Conservation (phyloP, 2,797 vertebrate genomes). For the Delichon dasypus region DNA sequence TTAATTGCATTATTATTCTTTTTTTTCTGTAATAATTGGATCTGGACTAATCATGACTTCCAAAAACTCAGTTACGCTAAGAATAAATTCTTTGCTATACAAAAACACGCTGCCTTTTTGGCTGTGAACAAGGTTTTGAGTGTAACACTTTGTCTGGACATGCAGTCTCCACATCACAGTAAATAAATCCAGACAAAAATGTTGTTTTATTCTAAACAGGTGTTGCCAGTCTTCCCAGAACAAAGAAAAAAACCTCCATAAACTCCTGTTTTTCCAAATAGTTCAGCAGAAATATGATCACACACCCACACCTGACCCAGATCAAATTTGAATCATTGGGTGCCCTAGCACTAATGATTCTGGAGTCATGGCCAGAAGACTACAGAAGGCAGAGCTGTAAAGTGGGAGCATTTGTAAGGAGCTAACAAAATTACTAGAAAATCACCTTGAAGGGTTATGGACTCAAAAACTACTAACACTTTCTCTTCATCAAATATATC, state of each 20-base stretch:
- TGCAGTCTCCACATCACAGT: background rate
- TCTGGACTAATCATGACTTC: background rate
- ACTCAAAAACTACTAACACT: background rate
- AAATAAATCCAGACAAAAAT: conserved; percentile 43
- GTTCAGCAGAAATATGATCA: conserved; percentile 14
- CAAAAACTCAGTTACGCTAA: background rate
- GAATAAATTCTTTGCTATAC: background rate
- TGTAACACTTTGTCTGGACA: background rate
- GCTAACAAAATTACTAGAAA: background rate
- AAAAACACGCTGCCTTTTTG: background rate
- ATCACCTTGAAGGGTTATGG: background rate
- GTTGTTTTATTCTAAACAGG: conserved; percentile 24
- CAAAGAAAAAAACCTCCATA: background rate
- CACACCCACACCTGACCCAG: background rate
- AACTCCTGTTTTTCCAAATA: background rate
- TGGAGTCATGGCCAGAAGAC: background rate
- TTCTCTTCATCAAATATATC: background rate
- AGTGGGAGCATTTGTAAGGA: background rate
- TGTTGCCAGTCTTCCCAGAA: background rate
- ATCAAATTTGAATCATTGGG: background rate
- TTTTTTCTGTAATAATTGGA: background rate
- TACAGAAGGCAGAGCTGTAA: background rate
- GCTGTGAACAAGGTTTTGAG: background rate
- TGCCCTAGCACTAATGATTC: background rate
- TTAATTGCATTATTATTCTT: background rate